Percentiles rank a stretch among this genome's conserved stretches.
phyloP scores from a whole-genome alignment of 2,113 vertebrate species.

The Eulemur rufifrons region DNA sequence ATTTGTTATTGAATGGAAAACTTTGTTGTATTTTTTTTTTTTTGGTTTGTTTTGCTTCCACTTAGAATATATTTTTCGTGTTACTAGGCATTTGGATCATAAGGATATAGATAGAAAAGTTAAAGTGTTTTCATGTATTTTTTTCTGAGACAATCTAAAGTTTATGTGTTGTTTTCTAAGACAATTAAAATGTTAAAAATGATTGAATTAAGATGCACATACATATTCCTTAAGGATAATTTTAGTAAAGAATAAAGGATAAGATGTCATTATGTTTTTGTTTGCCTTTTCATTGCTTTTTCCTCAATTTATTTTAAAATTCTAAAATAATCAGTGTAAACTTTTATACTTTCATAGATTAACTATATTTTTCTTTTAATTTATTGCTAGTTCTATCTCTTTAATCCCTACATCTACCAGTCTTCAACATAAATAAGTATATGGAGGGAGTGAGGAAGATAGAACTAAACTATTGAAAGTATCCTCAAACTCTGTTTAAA shows the following conservation, averaged over 20 bases:
- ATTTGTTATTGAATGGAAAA: neutral
- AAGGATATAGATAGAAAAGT: neutral
- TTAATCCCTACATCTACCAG: neutral
- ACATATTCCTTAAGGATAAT: neutral
- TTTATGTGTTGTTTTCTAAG: slow-evolving; percentile 31
- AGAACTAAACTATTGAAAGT: neutral
- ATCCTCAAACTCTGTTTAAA: neutral
- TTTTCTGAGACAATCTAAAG: neutral
- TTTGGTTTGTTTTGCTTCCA: too few relatives aligned
- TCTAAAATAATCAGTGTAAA: slow-evolving; percentile 27
- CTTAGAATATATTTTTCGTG: neutral
- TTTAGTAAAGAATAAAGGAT: neutral
- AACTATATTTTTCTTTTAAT: neutral
- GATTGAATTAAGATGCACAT: neutral
- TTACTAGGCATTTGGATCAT: neutral
- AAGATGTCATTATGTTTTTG: neutral
- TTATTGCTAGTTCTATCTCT: neutral
- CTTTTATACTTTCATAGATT: neutral
- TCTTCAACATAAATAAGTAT: neutral
- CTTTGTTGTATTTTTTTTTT: neutral
- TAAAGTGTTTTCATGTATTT: neutral
- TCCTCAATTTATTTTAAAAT: neutral
- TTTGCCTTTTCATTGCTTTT: slow-evolving; percentile 14
- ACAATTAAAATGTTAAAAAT: slow-evolving; percentile 32
- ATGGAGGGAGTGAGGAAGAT: neutral